phyloP scores from a whole-genome alignment of 2,888 invertebrate species.

The Cephus pygmeus region DNA sequence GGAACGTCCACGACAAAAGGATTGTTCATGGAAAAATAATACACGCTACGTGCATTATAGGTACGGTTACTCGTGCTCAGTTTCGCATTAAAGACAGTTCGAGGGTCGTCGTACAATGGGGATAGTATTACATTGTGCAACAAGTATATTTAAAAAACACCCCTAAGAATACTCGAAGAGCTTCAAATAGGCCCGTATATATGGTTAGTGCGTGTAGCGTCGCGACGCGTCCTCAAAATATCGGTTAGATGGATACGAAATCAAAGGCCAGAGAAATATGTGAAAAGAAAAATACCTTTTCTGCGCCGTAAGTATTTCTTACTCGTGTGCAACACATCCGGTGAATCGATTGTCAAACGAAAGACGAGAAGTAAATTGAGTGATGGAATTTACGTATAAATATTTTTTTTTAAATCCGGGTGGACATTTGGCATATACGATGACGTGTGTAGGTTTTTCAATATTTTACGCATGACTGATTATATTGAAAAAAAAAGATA shows the following conservation, averaged over 20 bases:
- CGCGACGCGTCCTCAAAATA: constrained; percentile 47
- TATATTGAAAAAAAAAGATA: no score
- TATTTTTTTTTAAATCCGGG: no score
- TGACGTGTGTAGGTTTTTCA: no score
- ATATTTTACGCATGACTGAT: background rate
- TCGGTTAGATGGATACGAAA: constrained; percentile 12
- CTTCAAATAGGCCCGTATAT: constrained; percentile 64
- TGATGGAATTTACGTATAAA: no score
- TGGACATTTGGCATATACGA: no score
- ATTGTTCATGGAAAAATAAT: constrained; percentile 57
- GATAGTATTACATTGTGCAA: constrained; percentile 65
- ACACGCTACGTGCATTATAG: constrained; percentile 24
- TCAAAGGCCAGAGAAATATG: background rate
- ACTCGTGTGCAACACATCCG: no score
- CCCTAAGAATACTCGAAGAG: constrained; percentile 54
- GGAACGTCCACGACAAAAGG: constrained; percentile 34
- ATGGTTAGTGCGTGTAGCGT: constrained; percentile 26
- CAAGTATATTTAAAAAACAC: constrained; percentile 61
- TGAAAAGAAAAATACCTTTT: background rate
- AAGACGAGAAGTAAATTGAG: no score
- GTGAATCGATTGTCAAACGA: no score
- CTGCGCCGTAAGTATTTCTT: background rate
- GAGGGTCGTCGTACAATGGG: constrained; percentile 46
- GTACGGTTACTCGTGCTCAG: constrained; percentile 48
- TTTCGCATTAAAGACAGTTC: constrained; percentile 58